Base-by-base conservation (phyloP, 1,140 invertebrate species). In the Periplaneta americana region DNA sequence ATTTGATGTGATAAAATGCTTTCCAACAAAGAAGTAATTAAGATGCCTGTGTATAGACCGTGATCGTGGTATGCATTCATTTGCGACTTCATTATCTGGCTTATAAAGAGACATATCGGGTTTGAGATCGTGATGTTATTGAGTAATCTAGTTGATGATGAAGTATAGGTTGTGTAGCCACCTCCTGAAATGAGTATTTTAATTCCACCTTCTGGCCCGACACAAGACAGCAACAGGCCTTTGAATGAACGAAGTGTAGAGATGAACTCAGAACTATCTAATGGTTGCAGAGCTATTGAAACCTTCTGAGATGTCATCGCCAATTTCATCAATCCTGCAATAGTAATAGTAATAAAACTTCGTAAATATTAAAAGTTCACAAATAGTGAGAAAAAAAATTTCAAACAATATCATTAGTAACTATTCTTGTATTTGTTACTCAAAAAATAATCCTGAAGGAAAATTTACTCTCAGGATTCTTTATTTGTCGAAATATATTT, bases 71-170 rank as follows among this genome's bases (percentile, higher is more conserved):
- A 78, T 13, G 17, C 28, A 11, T 33, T 31, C 15, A 39, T 33
- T 66, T 81, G 81, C 36, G 81, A 76, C 15, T 81, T 78, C 31
- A 81, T 78, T 57, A 81, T 37, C 33, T 81, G 81, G 2, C 28
- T 34, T 28, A 81, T n/a, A 17, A 74, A 81, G 18, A 77, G 11
- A 31, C 81, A 81, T n/a, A 81, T 33, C 17, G 81, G 81, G 39
- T 81, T 34, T 15, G 36, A 22, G 17, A 78, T 35, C 11, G 32
- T 18, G n/a, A 76, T 28, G 33, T 81, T 81, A 57, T 74, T 76
- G 5, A 81, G 22, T 2, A 81, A 31, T 74, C 81, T 81, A 17
- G 75, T 32, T 28, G 81, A 81, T n/a, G 75, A 37, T 13, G 75
- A 77, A 39, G 81, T 78, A 11, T 78, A 37, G 17, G 76, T 22